These are phyloP conservation scores for Monochamus alternatus DNA, from an alignment of 2,888 invertebrate species.

Conservation along the genomic window DNA sequence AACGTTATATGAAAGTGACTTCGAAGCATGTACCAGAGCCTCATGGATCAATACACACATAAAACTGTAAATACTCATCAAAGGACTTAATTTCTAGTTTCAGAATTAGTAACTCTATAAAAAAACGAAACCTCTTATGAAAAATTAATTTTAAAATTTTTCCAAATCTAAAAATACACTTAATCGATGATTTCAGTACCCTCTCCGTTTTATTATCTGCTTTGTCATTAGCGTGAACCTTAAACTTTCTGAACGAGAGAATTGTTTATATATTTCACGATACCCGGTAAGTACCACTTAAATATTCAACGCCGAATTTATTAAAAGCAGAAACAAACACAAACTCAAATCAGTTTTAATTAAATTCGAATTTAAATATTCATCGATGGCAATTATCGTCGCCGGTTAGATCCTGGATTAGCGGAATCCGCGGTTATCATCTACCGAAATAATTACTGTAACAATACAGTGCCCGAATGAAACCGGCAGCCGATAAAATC, in stretches of 20 bases:
- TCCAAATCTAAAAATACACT: no score
- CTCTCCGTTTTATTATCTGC: no score
- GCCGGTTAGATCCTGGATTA: constrained; percentile 11
- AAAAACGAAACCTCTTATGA: no score
- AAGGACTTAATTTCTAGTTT: no score
- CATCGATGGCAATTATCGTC: constrained; percentile 10
- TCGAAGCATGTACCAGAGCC: no score
- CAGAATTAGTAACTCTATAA: no score
- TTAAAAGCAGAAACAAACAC: background rate
- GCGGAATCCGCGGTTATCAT: constrained; percentile 5
- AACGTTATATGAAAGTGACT: no score
- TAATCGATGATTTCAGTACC: no score
- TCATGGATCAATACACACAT: no score
- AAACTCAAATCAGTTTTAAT: constrained; percentile 16
- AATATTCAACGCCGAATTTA: background rate
- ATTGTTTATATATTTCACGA: background rate
- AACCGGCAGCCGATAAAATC: constrained; percentile 12
- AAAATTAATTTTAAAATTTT: no score
- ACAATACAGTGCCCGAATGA: background rate
- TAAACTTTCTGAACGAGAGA: background rate
- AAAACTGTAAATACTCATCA: no score
- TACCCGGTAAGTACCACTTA: background rate
- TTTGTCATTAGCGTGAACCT: no score
- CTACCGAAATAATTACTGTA: constrained; percentile 13
- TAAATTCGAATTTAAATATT: constrained; percentile 30